A percentile compares a stretch with the other conserved stretches of the same genome.
Evolutionary conservation across 2,797 vertebrate species (phyloP).

Genomic region (Microctenopoma steveboyesi): DNA sequence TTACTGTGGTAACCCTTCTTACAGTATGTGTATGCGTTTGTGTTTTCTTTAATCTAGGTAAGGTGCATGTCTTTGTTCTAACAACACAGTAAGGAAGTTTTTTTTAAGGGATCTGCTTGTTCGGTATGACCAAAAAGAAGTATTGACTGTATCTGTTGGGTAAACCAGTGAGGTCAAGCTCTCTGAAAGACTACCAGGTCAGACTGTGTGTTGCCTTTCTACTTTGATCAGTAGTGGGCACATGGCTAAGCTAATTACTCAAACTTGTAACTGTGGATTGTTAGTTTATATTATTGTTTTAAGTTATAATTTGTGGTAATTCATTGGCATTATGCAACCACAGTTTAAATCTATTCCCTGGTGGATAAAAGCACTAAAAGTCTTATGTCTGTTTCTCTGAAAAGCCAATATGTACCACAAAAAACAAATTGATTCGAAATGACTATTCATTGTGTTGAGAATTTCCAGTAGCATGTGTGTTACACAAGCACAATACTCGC

Average conservation of each 20-base stretch:
- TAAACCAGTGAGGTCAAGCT: constrained; percentile 22
- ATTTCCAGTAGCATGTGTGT: constrained; percentile 14
- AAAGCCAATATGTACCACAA: constrained; percentile 1
- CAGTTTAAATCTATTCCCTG: constrained; percentile 22
- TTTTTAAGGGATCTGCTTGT: constrained; percentile 19
- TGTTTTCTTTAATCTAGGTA: background rate
- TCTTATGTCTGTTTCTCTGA: background rate
- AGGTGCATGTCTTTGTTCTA: background rate
- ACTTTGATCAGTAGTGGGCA: constrained; percentile 27
- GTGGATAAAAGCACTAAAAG: background rate
- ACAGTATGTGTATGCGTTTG: background rate
- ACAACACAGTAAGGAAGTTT: background rate
- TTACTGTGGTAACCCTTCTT: too few relatives aligned
- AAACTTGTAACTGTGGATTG: too few relatives aligned
- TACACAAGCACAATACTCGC: background rate
- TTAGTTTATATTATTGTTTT: background rate
- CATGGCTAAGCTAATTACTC: constrained; percentile 22
- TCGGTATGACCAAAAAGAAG: constrained; percentile 22
- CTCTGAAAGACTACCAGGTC: constrained; percentile 22
- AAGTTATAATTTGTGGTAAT: background rate
- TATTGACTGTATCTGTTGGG: constrained; percentile 7
- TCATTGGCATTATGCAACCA: constrained; percentile 9
- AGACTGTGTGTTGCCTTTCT: constrained; percentile 19
- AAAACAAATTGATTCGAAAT: background rate
- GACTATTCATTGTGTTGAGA: constrained; percentile 5